Conservation (phyloP, 2,797 vertebrate species). For the Onychomys leucogaster region DNA sequence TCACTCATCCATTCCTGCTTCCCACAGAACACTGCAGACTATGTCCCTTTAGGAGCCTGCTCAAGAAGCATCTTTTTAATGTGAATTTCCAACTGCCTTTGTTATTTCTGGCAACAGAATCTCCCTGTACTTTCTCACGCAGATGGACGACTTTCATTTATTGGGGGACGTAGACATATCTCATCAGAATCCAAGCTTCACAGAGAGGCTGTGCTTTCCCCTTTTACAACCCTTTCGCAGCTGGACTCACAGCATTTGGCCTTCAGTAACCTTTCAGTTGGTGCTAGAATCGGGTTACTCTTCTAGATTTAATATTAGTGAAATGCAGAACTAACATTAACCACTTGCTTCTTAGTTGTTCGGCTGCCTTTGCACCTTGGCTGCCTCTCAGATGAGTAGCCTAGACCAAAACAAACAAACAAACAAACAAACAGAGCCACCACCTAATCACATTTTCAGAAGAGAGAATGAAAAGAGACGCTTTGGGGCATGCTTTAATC, state of each 20-base stretch:
- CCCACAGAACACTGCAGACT: slow-evolving; percentile 12
- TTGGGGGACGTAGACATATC: not conserved
- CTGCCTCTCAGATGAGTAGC: not conserved
- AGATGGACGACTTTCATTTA: slow-evolving; percentile 34
- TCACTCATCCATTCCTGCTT: slow-evolving; percentile 32
- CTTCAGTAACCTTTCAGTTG: not conserved
- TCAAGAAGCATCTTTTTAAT: not conserved
- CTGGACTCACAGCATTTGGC: not conserved
- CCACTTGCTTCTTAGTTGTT: not conserved
- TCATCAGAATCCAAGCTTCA: slow-evolving; percentile 6
- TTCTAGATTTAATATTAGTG: slow-evolving; percentile 4
- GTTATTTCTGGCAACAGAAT: slow-evolving; percentile 18
- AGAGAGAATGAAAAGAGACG: not conserved
- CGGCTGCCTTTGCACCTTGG: not conserved
- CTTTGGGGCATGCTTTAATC: not conserved
- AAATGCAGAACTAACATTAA: not conserved
- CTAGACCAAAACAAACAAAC: not conserved
- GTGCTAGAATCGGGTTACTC: not conserved
- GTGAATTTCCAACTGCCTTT: slow-evolving; percentile 38
- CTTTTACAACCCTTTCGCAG: not conserved
- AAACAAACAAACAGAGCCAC: not conserved
- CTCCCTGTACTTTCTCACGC: not conserved
- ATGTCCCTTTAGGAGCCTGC: not conserved
- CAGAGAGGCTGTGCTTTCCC: slow-evolving; percentile 9
- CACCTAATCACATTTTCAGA: not conserved